Percentiles rank a stretch among this genome's conserved stretches.
Evolutionary conservation across 30 jellyfish, hydroid and myxozoan species (phyloP).

Genomic region (Morbakka virulenta): DNA sequence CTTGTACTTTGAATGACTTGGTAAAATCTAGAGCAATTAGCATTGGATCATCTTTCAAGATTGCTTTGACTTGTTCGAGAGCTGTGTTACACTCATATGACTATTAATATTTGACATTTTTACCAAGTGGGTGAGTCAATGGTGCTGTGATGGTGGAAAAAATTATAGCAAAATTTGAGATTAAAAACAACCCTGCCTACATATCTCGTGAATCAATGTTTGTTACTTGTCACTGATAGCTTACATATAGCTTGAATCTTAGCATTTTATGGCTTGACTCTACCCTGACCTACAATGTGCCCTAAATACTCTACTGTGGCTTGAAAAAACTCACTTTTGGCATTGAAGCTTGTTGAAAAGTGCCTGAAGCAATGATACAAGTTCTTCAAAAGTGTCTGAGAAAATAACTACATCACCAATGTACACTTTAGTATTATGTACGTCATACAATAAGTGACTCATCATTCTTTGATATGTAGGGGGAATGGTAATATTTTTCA

Average conservation of each 20-base stretch:
- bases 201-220: too few relatives aligned
- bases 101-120: slow-evolving; percentile 39
- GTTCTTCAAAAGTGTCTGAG: slow-evolving; percentile 32
- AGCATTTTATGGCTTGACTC: too few relatives aligned
- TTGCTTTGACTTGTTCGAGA: slow-evolving; percentile 25
- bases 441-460: slow-evolving; percentile 25
- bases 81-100: slow-evolving; percentile 37
- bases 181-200: too few relatives aligned
- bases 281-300: too few relatives aligned
- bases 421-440: slow-evolving; percentile 48
- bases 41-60: slow-evolving; percentile 45
- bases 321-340: slow-evolving; percentile 42
- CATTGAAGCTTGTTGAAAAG: too few relatives aligned
- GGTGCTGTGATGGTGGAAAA: slow-evolving; percentile 57
- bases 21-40: slow-evolving; percentile 35
- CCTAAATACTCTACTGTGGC: too few relatives aligned
- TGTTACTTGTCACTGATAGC: too few relatives aligned
- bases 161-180: too few relatives aligned
- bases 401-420: slow-evolving; percentile 55
- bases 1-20: slow-evolving; percentile 11
- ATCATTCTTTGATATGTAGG: slow-evolving; percentile 37
- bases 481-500: slow-evolving; percentile 17
- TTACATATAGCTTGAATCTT: too few relatives aligned
- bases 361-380: slow-evolving; percentile 1
- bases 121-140: slow-evolving; percentile 4